Conservation (phyloP, 2,113 vertebrate genomes). For the Cichladusa arquata region DNA sequence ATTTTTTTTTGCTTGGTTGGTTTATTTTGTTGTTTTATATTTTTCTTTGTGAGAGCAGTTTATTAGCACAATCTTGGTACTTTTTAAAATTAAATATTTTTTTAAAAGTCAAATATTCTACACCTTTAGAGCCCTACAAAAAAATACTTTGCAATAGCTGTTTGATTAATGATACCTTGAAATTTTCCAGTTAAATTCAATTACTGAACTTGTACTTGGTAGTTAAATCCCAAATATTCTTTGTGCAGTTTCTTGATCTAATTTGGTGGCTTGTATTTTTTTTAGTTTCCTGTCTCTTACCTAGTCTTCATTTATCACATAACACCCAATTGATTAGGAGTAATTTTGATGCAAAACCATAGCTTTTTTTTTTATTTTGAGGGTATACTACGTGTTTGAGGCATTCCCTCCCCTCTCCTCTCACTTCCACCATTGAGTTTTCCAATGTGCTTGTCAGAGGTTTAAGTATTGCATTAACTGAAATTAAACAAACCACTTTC, state of each 20-base stretch:
- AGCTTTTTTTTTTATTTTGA: neutral
- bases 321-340: neutral
- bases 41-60: neutral
- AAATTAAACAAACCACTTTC: neutral
- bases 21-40: neutral
- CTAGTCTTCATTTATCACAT: neutral
- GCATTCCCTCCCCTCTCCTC: neutral
- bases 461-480: neutral
- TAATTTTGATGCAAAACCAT: neutral
- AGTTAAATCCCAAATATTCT: neutral
- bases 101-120: neutral
- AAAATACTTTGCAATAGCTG: neutral
- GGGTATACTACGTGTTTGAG: neutral
- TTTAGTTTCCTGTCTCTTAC: neutral
- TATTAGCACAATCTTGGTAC: neutral
- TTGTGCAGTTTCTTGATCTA: neutral
- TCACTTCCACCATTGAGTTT: neutral
- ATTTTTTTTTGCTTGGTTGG: rapidly evolving
- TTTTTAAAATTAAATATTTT: neutral
- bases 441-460: neutral
- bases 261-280: neutral
- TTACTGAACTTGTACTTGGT: neutral
- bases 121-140: neutral
- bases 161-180: neutral
- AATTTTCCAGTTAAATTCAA: neutral